A percentile compares a stretch with the other conserved stretches of the same genome.
Conservation (phyloP, 2,113 vertebrate species). For the Gavialis gangeticus region DNA sequence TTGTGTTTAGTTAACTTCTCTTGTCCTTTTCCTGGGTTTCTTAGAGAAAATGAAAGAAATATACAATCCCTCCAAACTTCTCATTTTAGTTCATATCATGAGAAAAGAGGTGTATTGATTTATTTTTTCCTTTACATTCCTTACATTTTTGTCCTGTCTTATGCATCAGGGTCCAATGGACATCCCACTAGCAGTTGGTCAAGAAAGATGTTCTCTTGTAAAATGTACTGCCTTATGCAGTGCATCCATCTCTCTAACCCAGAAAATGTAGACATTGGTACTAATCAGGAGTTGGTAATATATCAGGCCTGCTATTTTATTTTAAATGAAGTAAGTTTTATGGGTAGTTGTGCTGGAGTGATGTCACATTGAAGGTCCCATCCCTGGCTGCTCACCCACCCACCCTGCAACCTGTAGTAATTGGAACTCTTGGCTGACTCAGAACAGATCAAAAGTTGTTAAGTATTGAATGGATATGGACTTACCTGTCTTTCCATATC, state of each 20-base stretch:
- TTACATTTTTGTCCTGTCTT: not conserved
- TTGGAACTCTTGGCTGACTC: too few relatives aligned
- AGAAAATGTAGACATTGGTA: not conserved
- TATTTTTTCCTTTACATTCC: not conserved
- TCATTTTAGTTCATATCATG: not conserved
- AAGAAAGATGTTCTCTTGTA: not conserved
- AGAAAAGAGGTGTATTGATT: not conserved
- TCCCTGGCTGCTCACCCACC: too few relatives aligned
- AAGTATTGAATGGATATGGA: too few relatives aligned
- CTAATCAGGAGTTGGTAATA: too few relatives aligned
- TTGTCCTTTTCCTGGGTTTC: not conserved
- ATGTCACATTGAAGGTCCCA: too few relatives aligned
- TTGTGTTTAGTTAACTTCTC: not conserved
- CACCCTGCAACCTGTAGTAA: too few relatives aligned
- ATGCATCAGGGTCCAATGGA: not conserved
- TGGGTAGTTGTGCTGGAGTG: too few relatives aligned
- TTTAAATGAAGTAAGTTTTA: too few relatives aligned
- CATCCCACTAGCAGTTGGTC: not conserved
- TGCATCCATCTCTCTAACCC: not conserved
- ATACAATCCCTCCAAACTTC: not conserved
- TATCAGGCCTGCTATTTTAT: too few relatives aligned
- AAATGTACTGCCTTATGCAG: not conserved
- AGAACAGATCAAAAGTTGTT: too few relatives aligned
- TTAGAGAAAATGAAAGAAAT: not conserved
- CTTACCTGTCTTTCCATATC: too few relatives aligned